These are phyloP conservation scores for Cataglyphis albicans DNA, from an alignment of 2,888 invertebrate species.

Conservation along the genomic window DNA sequence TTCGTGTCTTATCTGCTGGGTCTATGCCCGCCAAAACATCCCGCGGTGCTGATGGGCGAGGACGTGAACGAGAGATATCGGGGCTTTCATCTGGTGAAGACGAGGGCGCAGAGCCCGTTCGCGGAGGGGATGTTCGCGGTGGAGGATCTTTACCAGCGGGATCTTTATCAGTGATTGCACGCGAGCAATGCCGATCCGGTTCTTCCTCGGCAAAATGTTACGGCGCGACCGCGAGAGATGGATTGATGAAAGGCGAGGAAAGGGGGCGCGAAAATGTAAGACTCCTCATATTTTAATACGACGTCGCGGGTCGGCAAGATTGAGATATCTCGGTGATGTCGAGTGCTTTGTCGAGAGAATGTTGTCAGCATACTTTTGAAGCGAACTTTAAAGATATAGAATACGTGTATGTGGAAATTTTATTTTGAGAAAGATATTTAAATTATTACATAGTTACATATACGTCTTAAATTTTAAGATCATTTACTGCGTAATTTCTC, in stretches of 20 bases:
- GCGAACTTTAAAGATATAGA: background rate
- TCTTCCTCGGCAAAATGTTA: background rate
- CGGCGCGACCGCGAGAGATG: background rate
- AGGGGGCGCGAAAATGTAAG: background rate
- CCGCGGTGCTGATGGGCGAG: conserved; percentile 82
- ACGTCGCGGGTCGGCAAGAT: background rate
- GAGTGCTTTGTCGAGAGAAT: conserved; percentile 5
- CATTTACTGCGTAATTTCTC: background rate
- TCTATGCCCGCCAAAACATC: conserved; percentile 87
- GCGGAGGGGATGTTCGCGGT: conserved; percentile 88
- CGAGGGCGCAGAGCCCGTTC: conserved; percentile 87
- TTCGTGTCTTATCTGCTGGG: conserved; percentile 88
- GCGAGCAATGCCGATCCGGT: background rate
- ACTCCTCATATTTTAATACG: background rate
- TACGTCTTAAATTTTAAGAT: background rate
- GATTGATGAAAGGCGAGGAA: background rate
- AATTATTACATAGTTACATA: background rate
- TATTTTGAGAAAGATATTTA: background rate
- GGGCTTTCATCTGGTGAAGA: conserved; percentile 88
- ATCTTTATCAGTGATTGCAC: conserved; percentile 34
- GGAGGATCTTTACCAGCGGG: conserved; percentile 60
- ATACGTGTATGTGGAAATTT: background rate
- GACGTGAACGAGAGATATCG: conserved; percentile 74
- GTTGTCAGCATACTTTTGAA: background rate
- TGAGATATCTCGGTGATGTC: background rate